These are phyloP conservation scores for Callocephalon fimbriatum DNA, from an alignment of 2,113 vertebrate genomes.

Conservation along the genomic window DNA sequence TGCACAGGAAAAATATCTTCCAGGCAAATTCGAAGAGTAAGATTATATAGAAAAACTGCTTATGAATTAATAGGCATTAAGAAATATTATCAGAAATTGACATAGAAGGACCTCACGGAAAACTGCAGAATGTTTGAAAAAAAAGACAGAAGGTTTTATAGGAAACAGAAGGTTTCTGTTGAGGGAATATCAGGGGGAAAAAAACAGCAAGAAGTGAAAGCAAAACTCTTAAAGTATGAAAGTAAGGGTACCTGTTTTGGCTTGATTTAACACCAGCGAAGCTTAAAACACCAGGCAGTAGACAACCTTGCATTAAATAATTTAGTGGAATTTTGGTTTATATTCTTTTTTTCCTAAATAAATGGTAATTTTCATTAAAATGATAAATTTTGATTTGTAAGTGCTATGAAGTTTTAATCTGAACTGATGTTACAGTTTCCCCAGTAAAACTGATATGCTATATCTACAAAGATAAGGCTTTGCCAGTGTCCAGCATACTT, in stretches of 20 bases:
- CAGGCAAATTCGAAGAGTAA: neutral
- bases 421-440: neutral
- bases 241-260: neutral
- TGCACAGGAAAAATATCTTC: neutral
- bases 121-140: neutral
- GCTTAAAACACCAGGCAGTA: neutral
- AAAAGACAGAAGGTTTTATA: neutral
- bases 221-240: neutral
- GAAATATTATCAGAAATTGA: neutral
- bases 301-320: neutral
- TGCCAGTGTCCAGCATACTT: neutral
- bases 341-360: neutral
- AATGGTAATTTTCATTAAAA: neutral
- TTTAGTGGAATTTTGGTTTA: neutral
- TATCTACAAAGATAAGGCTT: neutral
- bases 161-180: neutral
- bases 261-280: neutral
- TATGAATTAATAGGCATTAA: neutral
- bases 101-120: neutral
- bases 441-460: neutral
- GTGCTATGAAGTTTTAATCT: neutral
- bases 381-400: neutral
- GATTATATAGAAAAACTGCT: neutral
- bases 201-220: neutral
- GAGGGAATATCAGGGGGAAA: neutral